A percentile compares a stretch with the other conserved stretches of the same genome.
Evolutionary conservation across 1,140 invertebrate species (phyloP).

Genomic region (Euwallacea similis): DNA sequence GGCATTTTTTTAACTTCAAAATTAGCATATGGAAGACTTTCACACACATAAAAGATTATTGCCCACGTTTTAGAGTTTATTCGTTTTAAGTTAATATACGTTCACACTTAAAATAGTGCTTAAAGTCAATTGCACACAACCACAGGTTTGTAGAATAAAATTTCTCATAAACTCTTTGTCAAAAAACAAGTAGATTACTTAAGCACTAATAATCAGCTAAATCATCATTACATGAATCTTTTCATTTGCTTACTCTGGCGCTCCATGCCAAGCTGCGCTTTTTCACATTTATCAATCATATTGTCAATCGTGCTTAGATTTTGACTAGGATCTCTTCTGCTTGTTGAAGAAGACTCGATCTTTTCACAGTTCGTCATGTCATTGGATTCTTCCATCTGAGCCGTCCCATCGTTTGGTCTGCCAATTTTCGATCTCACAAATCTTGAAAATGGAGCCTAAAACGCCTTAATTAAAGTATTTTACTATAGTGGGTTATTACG

Average conservation of each 20-base stretch:
- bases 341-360: constrained; percentile 44
- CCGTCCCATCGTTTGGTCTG: background rate
- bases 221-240: constrained; percentile 58
- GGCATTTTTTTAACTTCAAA: no score
- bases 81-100: no score
- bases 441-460: constrained; percentile 7
- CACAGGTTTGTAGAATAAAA: no score
- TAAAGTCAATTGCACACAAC: no score
- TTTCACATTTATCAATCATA: constrained; percentile 67
- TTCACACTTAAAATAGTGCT: no score
- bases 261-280: constrained; percentile 65
- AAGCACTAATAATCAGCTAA: no score
- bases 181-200: no score
- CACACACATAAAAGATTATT: no score
- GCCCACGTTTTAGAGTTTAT: no score
- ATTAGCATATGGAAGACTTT: no score
- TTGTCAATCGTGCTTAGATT: constrained; percentile 65
- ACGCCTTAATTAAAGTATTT: background rate
- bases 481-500: background rate
- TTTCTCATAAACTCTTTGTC: no score
- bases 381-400: background rate
- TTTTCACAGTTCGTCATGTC: constrained; percentile 54
- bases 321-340: constrained; percentile 54
- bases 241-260: constrained; percentile 75
- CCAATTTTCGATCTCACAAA: constrained; percentile 18